Base-by-base conservation (phyloP, 1,140 invertebrate species). In the Trichomalopsis sarcophagae region DNA sequence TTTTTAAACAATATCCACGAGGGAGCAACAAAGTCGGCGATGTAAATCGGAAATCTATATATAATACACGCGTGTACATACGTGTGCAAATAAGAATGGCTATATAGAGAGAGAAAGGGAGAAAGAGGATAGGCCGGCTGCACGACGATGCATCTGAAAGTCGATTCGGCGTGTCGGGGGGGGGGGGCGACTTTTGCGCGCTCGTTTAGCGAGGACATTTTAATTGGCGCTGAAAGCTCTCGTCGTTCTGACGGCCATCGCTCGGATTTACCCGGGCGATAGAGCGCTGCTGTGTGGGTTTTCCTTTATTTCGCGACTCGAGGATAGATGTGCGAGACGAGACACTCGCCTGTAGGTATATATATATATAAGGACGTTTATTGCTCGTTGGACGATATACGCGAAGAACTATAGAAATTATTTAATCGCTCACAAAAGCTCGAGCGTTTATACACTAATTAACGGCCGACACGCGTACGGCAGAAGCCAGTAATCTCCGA, bases 141-240 rank as follows among this genome's bases (percentile, higher is more conserved):
- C 11, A 13, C 11, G 47, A 23, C 82, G 73, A 83, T 83, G 50
- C 50, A 69, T 82, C 82, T 69, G 36, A 44, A 36, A 71, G 62
- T 84, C 82, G 82, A 84, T 84, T 84, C 82, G 66, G 36, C 83
- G 83, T 76, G 76, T 84, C 82, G 82, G 27, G n/a, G 40, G n/a
- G 40, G 82, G 27, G n/a, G 40, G n/a, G 40, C n/a, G 13, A 36
- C n/a, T 14, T n/a, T 30, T 44, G 78, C 33, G 62, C 23, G 82
- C 86, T 87, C 87, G 85, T 90, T 89, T 88, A 88, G 74, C 86
- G 86, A 76, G 87, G 86, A 88, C 87, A 83, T 88, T 90, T 90
- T 91, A 92, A 92, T 92, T 92, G 91, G 90, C 89, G 90, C 86
- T 91, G 91, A 91, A 92, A 92, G 91, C 79, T 81, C 76, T 30